phyloP scores from a whole-genome alignment of 2,797 vertebrate genomes.

The Limnodromus scolopaceus region DNA sequence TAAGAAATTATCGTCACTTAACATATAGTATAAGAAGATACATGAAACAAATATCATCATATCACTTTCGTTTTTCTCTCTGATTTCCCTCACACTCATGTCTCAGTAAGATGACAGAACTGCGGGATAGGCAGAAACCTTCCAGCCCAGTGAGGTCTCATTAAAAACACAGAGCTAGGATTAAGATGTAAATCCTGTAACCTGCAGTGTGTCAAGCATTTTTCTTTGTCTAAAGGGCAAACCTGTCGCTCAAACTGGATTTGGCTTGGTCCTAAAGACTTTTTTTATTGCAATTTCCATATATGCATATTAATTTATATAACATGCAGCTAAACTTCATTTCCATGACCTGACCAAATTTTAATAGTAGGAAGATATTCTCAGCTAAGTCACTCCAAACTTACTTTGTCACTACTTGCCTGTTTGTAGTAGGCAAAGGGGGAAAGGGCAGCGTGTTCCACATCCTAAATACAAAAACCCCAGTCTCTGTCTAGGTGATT shows the following conservation, averaged over 20 bases:
- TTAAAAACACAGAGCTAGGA: background rate
- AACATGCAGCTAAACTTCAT: background rate
- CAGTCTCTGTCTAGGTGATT: background rate
- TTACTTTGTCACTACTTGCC: background rate
- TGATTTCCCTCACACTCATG: background rate
- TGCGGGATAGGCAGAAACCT: background rate
- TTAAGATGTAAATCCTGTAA: constrained; percentile 55
- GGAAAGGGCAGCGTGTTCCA: background rate
- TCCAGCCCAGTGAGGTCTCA: constrained; percentile 13
- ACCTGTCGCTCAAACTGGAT: constrained; percentile 16
- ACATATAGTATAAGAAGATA: background rate
- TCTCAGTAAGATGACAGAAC: background rate
- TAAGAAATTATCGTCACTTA: constrained; percentile 9
- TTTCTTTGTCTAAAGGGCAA: constrained; percentile 45
- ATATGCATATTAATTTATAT: background rate
- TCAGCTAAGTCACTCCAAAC: background rate
- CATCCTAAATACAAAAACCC: fast-evolving
- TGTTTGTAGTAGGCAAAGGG: background rate
- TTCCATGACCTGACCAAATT: background rate
- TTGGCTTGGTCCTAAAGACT: background rate
- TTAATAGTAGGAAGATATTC: background rate
- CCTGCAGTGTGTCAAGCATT: constrained; percentile 1
- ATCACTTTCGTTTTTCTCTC: background rate
- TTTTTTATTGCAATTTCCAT: background rate
- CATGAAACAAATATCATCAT: background rate